Evolutionary conservation across 2,113 vertebrate species (phyloP).

Genomic region (Rhodinocichla rosea): DNA sequence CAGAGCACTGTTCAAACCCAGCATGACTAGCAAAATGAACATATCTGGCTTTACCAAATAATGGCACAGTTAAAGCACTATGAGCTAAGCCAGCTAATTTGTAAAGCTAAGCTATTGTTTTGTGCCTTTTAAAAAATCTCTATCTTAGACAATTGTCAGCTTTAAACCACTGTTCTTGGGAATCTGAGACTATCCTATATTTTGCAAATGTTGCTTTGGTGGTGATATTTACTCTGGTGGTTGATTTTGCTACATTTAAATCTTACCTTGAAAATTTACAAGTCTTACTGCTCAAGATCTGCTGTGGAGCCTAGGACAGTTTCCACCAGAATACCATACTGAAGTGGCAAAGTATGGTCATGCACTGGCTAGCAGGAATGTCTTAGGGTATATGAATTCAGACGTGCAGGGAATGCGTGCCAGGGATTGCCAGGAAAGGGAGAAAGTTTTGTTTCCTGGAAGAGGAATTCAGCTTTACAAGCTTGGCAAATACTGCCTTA

Average conservation of each 20-base stretch:
- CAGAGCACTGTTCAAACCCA: neutral
- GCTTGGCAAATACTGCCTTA: neutral
- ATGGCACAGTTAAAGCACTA: neutral
- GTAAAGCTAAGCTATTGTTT: neutral
- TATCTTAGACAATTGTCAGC: neutral
- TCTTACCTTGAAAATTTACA: neutral
- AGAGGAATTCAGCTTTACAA: neutral
- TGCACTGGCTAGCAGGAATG: neutral
- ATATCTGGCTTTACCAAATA: neutral
- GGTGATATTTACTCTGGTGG: neutral
- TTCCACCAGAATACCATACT: neutral
- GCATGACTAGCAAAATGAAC: neutral
- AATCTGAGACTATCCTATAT: neutral
- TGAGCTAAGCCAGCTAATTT: neutral
- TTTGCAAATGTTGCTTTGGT: neutral
- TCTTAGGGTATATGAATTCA: neutral
- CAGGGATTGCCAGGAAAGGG: neutral
- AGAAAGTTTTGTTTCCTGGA: neutral
- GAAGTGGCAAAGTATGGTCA: neutral
- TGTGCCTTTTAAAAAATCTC: neutral
- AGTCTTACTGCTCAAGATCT: neutral
- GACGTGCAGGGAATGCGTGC: rapidly evolving
- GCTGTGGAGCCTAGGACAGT: neutral
- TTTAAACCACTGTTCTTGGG: neutral
- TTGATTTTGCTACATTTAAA: neutral